Conservation (phyloP, 1,140 invertebrate species). For the Harlomillsia oculata region DNA sequence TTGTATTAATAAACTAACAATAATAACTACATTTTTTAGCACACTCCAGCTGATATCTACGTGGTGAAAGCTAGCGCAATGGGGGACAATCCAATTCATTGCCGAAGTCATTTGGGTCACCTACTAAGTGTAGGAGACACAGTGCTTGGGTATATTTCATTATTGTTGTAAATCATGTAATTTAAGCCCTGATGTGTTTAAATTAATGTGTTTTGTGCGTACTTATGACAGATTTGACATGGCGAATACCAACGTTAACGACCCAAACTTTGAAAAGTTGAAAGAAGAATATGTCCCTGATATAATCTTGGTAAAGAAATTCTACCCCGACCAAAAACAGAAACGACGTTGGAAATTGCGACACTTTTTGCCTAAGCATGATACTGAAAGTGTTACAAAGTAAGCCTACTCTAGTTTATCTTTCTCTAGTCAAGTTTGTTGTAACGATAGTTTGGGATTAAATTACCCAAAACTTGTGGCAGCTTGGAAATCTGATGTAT, state of each 20-base stretch:
- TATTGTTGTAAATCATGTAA: no score
- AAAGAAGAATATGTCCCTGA: constrained; percentile 65
- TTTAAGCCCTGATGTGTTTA: no score
- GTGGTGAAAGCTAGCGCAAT: constrained; percentile 78
- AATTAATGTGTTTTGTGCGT: no score
- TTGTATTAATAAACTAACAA: neutral
- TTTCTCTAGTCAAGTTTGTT: no score
- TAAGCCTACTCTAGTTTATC: constrained; percentile 40
- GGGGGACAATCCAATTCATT: constrained; percentile 70
- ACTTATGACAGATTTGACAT: constrained; percentile 67
- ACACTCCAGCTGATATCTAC: constrained; percentile 87
- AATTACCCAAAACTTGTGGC: neutral
- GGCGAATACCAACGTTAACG: constrained; percentile 79
- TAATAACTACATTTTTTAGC: constrained; percentile 45
- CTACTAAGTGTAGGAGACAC: constrained; percentile 85
- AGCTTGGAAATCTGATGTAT: neutral
- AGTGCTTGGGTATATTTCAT: constrained; percentile 65
- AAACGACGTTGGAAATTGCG: constrained; percentile 87
- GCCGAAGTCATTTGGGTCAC: constrained; percentile 87
- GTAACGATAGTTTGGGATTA: no score
- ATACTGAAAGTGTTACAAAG: constrained; percentile 61
- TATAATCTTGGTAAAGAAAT: constrained; percentile 88
- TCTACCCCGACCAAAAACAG: constrained; percentile 67
- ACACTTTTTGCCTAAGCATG: constrained; percentile 62
- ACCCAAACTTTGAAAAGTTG: constrained; percentile 75